Percentiles rank a stretch among this genome's conserved stretches.
These are phyloP conservation scores for Drosophila lowei DNA, from an alignment of 1,140 invertebrate genomes.

Conservation along the genomic window DNA sequence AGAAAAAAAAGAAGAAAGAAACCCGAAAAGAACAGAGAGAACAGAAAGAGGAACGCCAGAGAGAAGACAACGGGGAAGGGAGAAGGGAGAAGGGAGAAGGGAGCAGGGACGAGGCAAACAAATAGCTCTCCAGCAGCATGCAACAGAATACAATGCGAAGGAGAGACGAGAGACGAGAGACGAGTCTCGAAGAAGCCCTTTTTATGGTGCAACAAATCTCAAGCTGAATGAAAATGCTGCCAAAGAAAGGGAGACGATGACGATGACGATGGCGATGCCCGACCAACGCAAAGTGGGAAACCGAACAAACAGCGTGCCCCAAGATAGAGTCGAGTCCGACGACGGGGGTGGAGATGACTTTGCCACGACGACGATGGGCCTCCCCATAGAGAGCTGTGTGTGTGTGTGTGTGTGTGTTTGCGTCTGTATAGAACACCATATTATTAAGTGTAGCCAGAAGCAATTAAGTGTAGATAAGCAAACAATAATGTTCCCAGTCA, in stretches of 20 bases:
- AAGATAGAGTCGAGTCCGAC: slow-evolving; percentile 15
- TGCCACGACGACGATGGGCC: slow-evolving; percentile 30
- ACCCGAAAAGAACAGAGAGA: slow-evolving; percentile 3
- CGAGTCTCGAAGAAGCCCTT: slow-evolving; percentile 68
- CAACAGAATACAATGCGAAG: slow-evolving; percentile 19
- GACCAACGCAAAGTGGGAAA: slow-evolving; percentile 76
- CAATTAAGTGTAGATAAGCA: slow-evolving; percentile 83
- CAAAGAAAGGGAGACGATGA: slow-evolving; percentile 18
- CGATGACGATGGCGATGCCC: slow-evolving; percentile 26
- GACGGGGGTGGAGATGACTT: slow-evolving; percentile 34
- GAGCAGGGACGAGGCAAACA: slow-evolving; percentile 36
- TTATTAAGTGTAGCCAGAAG: slow-evolving; percentile 83
- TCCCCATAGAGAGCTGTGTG: too few relatives aligned
- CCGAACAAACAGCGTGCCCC: slow-evolving; percentile 68
- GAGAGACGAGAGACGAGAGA: background rate
- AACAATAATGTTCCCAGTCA: slow-evolving; percentile 83
- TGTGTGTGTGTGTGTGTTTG: background rate
- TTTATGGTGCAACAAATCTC: slow-evolving; percentile 78
- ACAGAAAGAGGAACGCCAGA: slow-evolving; percentile 2
- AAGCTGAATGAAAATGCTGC: slow-evolving; percentile 57
- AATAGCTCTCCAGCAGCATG: slow-evolving; percentile 47
- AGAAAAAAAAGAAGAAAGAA: slow-evolving; percentile 38
- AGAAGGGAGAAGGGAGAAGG: background rate
- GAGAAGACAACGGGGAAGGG: slow-evolving; percentile 21
- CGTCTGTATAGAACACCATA: slow-evolving; percentile 57